These are phyloP conservation scores for Lagria hirta DNA, from an alignment of 2,888 invertebrate genomes.

Conservation along the genomic window DNA sequence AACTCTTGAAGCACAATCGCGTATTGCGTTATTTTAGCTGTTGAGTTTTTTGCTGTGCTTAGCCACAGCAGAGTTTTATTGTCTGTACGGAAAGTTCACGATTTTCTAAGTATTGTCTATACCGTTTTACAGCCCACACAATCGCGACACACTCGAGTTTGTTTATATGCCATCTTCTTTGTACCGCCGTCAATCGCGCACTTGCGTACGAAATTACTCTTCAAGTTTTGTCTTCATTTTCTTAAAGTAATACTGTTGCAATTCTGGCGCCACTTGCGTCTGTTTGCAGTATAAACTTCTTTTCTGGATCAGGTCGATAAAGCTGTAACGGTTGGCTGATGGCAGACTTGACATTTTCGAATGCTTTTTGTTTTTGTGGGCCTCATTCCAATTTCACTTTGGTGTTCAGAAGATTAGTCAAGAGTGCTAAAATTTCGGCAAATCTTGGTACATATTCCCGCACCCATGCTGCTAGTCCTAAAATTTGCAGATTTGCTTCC, in stretches of 20 bases:
- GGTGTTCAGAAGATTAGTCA: slow-evolving; percentile 26
- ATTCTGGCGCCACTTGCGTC: slow-evolving; percentile 28
- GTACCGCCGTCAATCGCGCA: slow-evolving; percentile 8
- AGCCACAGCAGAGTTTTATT: too few species aligned
- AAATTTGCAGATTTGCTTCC: too few species aligned
- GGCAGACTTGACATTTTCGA: slow-evolving; percentile 12
- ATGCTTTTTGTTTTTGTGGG: slow-evolving; percentile 10
- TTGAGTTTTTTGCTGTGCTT: too few species aligned
- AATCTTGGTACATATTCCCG: slow-evolving; percentile 34
- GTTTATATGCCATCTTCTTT: slow-evolving; percentile 20
- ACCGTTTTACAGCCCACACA: too few species aligned
- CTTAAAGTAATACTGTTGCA: slow-evolving; percentile 33
- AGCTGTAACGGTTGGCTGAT: slow-evolving; percentile 23
- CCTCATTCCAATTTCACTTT: slow-evolving; percentile 24
- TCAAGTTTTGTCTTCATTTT: slow-evolving; percentile 4
- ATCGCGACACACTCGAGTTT: too few species aligned
- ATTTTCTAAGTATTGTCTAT: too few species aligned
- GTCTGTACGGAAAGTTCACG: too few species aligned
- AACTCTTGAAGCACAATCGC: too few species aligned
- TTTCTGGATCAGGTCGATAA: slow-evolving; percentile 22
- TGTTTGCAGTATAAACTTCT: slow-evolving; percentile 29
- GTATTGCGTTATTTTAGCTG: too few species aligned
- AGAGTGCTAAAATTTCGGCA: slow-evolving; percentile 27
- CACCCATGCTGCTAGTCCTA: slow-evolving; percentile 36
- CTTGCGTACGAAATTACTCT: slow-evolving; percentile 29